A percentile compares a stretch with the other conserved stretches of the same genome.
Conservation (phyloP, 2,113 vertebrate species). For the Vanacampus margaritifer region DNA sequence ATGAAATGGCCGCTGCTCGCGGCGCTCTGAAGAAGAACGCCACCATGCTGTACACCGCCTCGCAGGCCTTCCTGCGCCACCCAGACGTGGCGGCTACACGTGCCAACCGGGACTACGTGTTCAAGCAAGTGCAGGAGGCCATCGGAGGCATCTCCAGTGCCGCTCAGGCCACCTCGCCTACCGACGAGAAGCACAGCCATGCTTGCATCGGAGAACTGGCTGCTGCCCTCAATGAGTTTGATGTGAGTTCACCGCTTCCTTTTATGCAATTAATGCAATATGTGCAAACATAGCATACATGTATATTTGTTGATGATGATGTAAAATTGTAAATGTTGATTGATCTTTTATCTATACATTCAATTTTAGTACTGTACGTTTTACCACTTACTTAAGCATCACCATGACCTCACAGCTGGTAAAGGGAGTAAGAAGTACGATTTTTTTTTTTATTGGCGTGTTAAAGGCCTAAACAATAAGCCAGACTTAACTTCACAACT, state of each 20-base stretch:
- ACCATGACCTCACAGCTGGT: not conserved
- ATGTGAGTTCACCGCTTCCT: constrained; percentile 77
- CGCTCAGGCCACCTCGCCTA: constrained; percentile 92
- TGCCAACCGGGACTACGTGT: constrained; percentile 96
- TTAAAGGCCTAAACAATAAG: not conserved
- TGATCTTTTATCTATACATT: not conserved
- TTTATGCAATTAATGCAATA: not conserved
- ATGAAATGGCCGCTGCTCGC: constrained; percentile 95
- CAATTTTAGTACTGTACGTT: not conserved
- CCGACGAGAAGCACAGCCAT: constrained; percentile 93
- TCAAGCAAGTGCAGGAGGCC: constrained; percentile 98
- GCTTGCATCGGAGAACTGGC: constrained; percentile 96
- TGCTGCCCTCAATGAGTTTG: constrained; percentile 96
- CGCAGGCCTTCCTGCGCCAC: constrained; percentile 94
- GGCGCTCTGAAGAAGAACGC: constrained; percentile 98
- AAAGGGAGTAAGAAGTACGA: not conserved
- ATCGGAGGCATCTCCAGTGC: constrained; percentile 94
- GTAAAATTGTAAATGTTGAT: not conserved
- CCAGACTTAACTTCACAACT: not conserved
- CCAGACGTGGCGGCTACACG: constrained; percentile 94
- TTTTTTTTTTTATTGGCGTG: not conserved
- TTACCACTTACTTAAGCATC: not conserved
- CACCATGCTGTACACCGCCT: constrained; percentile 96
- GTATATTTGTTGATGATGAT: not conserved
- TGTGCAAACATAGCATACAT: not conserved